Conservation (phyloP, 1,140 invertebrate species). For the Lasioglossum baleicum region DNA sequence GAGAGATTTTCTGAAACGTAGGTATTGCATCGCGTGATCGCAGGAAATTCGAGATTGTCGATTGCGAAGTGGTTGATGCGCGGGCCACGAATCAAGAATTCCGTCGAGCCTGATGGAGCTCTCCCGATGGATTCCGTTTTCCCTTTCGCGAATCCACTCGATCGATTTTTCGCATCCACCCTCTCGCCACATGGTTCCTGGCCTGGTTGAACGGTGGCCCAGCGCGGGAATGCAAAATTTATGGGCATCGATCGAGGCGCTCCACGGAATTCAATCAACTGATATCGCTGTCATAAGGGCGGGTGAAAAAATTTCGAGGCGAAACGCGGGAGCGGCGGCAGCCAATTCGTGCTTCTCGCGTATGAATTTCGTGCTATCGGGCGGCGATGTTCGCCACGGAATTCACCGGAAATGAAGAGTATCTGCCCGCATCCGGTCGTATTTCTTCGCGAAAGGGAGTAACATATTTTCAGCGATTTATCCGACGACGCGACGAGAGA, state of each 20-base stretch:
- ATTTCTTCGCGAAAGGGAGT: conserved; percentile 15
- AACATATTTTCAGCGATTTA: conserved; percentile 3
- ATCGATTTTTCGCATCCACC: neutral
- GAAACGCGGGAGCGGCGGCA: neutral
- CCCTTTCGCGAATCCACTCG: conserved; percentile 14
- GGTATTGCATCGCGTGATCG: neutral
- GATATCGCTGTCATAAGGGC: conserved; percentile 16
- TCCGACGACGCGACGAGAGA: neutral
- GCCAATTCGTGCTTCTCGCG: neutral
- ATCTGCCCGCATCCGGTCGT: conserved; percentile 11
- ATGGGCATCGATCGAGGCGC: neutral
- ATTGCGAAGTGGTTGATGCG: no score
- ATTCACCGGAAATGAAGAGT: conserved; percentile 15
- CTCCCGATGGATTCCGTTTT: conserved; percentile 1
- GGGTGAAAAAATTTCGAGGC: neutral
- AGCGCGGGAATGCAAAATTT: conserved; percentile 17
- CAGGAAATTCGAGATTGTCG: neutral
- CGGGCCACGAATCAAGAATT: neutral
- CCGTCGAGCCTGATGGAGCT: neutral
- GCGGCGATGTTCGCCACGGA: neutral
- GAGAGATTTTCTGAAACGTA: neutral
- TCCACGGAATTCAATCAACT: conserved; percentile 28
- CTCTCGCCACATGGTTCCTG: no score
- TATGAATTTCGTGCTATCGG: neutral
- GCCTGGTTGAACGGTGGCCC: no score